Evolutionary conservation across 2,797 vertebrate genomes (phyloP).

Genomic region (Gobionotothen gibberifrons): DNA sequence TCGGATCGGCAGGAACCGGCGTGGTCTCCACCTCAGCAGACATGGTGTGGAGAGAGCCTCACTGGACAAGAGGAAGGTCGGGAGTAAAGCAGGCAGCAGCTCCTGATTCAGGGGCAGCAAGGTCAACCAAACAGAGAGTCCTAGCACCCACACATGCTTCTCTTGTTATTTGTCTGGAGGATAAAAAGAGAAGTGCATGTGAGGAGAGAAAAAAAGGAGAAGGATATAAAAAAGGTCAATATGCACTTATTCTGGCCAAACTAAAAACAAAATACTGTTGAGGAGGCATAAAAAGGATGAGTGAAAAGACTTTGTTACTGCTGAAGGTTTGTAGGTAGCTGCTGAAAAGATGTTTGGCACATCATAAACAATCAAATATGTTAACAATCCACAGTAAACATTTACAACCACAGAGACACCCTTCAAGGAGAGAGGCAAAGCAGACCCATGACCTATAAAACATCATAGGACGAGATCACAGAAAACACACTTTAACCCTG

Average conservation of each 20-base stretch:
- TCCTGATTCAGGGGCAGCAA: conserved; percentile 57
- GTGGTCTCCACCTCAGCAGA: conserved; percentile 87
- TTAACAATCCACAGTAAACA: conserved; percentile 50
- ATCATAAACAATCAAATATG: conserved; percentile 40
- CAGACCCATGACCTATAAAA: conserved; percentile 53
- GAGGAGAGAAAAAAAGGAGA: conserved; percentile 6
- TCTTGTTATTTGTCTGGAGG: conserved; percentile 51
- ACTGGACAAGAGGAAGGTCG: conserved; percentile 48
- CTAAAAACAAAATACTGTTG: conserved; percentile 5
- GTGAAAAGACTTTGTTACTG: background rate
- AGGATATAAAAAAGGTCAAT: conserved; percentile 3
- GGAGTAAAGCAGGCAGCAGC: conserved; percentile 53
- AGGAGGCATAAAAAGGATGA: conserved; percentile 8
- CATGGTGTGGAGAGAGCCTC: conserved; percentile 83
- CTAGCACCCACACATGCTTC: conserved; percentile 82
- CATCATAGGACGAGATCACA: conserved; percentile 4
- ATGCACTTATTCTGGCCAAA: conserved; percentile 16
- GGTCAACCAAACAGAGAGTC: conserved; percentile 62
- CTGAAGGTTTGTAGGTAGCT: background rate
- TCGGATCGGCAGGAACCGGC: conserved; percentile 75
- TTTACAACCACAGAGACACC: conserved; percentile 42
- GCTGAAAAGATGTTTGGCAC: conserved; percentile 16
- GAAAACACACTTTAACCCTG: conserved; percentile 14
- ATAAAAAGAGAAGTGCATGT: conserved; percentile 39
- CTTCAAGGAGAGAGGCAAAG: conserved; percentile 10